Percentiles rank a stretch among this genome's conserved stretches.
These are phyloP conservation scores for Phenacoccus solenopsis DNA, from an alignment of 1,140 invertebrate species.

Conservation along the genomic window DNA sequence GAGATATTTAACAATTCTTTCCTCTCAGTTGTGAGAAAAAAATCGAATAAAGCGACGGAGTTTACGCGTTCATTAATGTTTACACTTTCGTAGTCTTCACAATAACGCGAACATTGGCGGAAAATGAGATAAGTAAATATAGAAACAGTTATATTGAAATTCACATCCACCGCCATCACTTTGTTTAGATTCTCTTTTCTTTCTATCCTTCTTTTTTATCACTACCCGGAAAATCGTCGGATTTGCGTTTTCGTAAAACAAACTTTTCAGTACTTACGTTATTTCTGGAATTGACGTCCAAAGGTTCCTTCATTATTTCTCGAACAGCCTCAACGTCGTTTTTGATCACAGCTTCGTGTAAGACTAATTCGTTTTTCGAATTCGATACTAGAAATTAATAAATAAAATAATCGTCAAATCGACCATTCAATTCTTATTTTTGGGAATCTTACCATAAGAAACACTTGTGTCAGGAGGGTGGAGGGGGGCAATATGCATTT, in stretches of 20 bases:
- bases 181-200: too few relatives aligned
- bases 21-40: too few relatives aligned
- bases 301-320: constrained; percentile 46
- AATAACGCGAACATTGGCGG: not conserved
- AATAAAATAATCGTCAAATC: not conserved
- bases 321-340: constrained; percentile 50
- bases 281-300: constrained; percentile 55
- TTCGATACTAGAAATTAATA: constrained; percentile 27
- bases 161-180: too few relatives aligned
- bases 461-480: not conserved
- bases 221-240: too few relatives aligned
- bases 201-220: too few relatives aligned
- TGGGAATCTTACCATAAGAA: not conserved
- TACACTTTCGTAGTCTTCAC: not conserved
- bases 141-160: not conserved
- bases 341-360: constrained; percentile 60
- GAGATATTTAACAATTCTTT: too few relatives aligned
- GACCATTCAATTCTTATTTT: not conserved
- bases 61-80: not conserved
- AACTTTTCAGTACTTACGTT: constrained; percentile 53
- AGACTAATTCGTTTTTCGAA: constrained; percentile 49
- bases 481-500: too few relatives aligned
- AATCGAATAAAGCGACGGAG: not conserved
- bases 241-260: too few relatives aligned
- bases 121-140: not conserved